Evolutionary conservation across 2,113 vertebrate genomes (phyloP), one percentile per base, ranked within the genome.

Genomic region (Larimichthys crocea): DNA sequence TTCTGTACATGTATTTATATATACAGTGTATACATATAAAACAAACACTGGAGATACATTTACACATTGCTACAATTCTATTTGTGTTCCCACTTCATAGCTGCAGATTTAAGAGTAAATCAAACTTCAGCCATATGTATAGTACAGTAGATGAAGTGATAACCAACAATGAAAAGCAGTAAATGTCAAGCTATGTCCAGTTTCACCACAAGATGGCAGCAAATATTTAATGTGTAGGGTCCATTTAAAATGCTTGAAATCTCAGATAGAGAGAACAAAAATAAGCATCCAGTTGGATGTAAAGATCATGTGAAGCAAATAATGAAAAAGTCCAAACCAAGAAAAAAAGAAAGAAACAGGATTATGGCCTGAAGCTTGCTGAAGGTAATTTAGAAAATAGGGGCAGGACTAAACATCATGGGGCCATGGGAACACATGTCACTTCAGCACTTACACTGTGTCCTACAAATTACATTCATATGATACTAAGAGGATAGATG

Each of bases 131-230:
- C 1, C 16, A 19, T 42, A 11, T 3, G 42, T 50, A 49, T 17
- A 65, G 59, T 44, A 22, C 10, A 26, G 2, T 42, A 9, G 44
- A 50, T 14, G 46, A 42, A 15, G 6, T 10, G 2, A 42, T 11
- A 75, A 44, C 29, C 35, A 29, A 19, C 44, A 55, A 14, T 19
- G 19, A 63, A 40, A 77, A 16, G 40, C 20, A 26, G 7, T 55
- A 19, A 59, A 8, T 26, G 20, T 72, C 11, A 67, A 48, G 24
- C 7, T 35, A 3, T 26, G 0, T 4, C n/a, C 24, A 56, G 3
- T 63, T 63, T 44, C 2, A 20, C 89, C 91, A 85, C 86, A 77
- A 89, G 92, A 83, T 86, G 90, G 89, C 77, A 88, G 88, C 89
- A 92, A 60, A 80, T 66, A 72, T 66, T 56, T 66, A 40, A 6